Base-by-base conservation (phyloP, 2,113 vertebrate genomes). In the Podarcis cretensis region DNA sequence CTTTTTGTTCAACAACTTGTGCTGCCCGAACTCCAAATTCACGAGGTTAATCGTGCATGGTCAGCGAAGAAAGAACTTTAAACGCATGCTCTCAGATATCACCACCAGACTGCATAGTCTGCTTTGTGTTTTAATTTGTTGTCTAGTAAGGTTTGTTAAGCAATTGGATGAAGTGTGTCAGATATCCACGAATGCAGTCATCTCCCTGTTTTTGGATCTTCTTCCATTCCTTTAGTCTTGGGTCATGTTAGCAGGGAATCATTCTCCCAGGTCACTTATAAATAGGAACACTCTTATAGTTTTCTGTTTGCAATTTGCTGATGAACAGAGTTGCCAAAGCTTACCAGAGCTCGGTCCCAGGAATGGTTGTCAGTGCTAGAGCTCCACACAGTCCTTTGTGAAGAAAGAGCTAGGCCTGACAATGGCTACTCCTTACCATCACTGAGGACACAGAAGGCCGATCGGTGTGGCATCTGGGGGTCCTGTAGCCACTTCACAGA, bases 1-100 rank as follows among this genome's bases (percentile, higher is more conserved):
- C 54, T 93, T 95, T 87, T 90, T 88, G 57, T 88, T 90, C 82
- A 90, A 81, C 40, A 89, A 86, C 32, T 86, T 89, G 16, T 73
- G 14, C 66, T 89, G 65, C 35, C 74, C 85, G 76, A 94, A 92
- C 25, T 87, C 18, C 23, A 81, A 37, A 90, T 78, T 90, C 85
- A 76, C 30, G 73, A 76, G 82, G 85, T 88, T 87, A 82, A 83
- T 95, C 84, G 84, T 80, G 68, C 54, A 83, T 84, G 35, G 73
- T 8, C 23, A 90, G 89, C 80, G 92, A 91, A 80, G 32, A 87
- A 83, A 76, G 89, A 89, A 87, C 83, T 1, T 3, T 68, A 93
- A 92, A 59, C 68, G 85, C 27, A 32, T 25, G 16, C 59, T 87
- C 90, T 94, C 74, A 90, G 86, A 89, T 89, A 21, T 89, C 73